Conservation (phyloP, 2,888 invertebrate genomes). For the Acronicta leporina region DNA sequence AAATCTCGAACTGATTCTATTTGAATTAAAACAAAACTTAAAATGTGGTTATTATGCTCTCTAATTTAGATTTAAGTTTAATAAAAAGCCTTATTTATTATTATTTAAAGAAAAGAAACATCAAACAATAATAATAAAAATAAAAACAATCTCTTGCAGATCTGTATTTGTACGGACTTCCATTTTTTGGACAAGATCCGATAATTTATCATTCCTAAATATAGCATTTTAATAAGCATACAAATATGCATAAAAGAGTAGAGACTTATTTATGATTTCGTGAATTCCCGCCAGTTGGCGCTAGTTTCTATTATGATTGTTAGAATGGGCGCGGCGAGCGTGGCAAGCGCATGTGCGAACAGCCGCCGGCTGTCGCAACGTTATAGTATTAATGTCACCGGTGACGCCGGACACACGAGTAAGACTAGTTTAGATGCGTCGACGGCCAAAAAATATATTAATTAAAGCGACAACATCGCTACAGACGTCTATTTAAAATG, state of each 20-base stretch:
- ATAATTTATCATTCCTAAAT: neutral
- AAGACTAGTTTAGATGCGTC: constrained; percentile 53
- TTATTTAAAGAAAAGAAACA: neutral
- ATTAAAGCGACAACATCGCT: neutral
- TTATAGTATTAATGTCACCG: constrained; percentile 64
- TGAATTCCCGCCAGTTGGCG: neutral
- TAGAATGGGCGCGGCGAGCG: constrained; percentile 35
- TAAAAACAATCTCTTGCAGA: neutral
- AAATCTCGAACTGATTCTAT: neutral
- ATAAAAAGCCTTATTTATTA: neutral
- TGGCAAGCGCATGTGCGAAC: constrained; percentile 30
- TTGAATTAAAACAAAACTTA: neutral
- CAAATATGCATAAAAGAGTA: too few relatives aligned
- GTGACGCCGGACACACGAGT: constrained; percentile 51
- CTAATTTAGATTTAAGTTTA: constrained; percentile 39
- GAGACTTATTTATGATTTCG: neutral
- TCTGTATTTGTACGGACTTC: neutral
- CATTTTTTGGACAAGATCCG: neutral
- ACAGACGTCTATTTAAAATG: constrained; percentile 1
- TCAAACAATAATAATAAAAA: neutral
- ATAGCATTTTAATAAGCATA: neutral
- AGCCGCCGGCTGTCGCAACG: constrained; percentile 54
- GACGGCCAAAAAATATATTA: constrained; percentile 18
- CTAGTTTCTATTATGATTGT: neutral
- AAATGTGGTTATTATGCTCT: constrained; percentile 33